These are phyloP conservation scores for Adelges cooleyi DNA, from an alignment of 1,140 invertebrate species.

Conservation along the genomic window DNA sequence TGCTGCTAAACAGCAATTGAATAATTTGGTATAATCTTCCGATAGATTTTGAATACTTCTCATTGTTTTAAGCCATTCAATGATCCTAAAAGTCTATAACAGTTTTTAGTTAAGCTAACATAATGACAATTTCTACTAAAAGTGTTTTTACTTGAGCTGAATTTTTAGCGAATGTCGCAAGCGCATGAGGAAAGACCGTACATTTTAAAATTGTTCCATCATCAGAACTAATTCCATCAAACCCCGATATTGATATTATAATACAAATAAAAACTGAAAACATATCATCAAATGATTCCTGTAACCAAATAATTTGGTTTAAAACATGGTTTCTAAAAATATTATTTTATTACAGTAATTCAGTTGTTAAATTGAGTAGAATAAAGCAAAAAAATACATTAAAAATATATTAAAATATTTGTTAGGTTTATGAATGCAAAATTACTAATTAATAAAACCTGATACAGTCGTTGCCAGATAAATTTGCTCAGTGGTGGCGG, in stretches of 20 bases:
- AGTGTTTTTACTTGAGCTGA: slow-evolving; percentile 1
- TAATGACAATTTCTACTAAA: background rate
- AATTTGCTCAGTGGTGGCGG: too few relatives aligned
- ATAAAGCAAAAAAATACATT: too few relatives aligned
- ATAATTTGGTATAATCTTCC: background rate
- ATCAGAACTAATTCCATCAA: background rate
- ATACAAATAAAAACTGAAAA: slow-evolving; percentile 13
- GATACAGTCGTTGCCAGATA: too few relatives aligned
- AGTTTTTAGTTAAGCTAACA: too few relatives aligned
- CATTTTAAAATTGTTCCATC: background rate
- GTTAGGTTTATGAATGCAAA: too few relatives aligned
- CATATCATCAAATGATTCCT: background rate
- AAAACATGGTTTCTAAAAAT: too few relatives aligned
- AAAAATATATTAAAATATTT: too few relatives aligned
- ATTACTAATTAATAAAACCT: too few relatives aligned
- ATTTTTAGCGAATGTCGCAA: slow-evolving; percentile 1
- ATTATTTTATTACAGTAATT: too few relatives aligned
- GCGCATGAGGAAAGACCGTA: slow-evolving; percentile 1
- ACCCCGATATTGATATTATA: background rate
- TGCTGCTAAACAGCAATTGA: slow-evolving; percentile 6
- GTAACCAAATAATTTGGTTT: too few relatives aligned
- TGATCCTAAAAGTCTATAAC: slow-evolving; percentile 4
- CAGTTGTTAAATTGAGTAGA: too few relatives aligned
- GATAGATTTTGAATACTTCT: background rate
- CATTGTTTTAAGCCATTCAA: slow-evolving; percentile 22